phyloP scores from a whole-genome alignment of 2,797 vertebrate species.

The Thripadectes ignobilis region DNA sequence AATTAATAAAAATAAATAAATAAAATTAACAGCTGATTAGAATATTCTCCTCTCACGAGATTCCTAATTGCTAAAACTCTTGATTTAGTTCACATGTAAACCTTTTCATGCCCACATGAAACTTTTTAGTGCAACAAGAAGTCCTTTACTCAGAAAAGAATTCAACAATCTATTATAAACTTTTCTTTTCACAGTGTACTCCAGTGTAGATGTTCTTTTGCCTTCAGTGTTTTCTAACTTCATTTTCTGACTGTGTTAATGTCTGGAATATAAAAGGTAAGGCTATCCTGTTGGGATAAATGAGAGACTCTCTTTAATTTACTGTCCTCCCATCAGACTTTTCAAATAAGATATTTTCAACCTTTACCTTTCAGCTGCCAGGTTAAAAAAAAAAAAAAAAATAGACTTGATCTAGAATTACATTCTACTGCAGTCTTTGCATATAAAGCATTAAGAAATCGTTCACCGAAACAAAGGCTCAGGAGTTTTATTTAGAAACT shows the following conservation, averaged over 20 bases:
- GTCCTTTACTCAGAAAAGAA: background rate
- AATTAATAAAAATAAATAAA: background rate
- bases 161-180: background rate
- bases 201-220: background rate
- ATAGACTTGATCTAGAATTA: background rate
- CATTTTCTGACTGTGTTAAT: background rate
- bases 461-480: background rate
- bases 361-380: background rate
- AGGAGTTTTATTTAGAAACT: background rate
- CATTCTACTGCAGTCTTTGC: background rate
- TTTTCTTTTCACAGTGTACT: slow-evolving; percentile 1
- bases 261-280: background rate
- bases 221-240: background rate
- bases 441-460: background rate
- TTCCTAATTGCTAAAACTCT: background rate
- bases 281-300: background rate
- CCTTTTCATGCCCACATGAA: background rate
- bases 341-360: background rate
- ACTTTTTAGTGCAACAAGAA: background rate
- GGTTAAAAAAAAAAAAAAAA: background rate
- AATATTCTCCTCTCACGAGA: background rate
- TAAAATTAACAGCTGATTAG: background rate
- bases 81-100: background rate
- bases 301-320: background rate
- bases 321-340: background rate